Evolutionary conservation across 2,888 invertebrate species (phyloP), one percentile per base, ranked within the genome.

Genomic region (Polyploca ridens): DNA sequence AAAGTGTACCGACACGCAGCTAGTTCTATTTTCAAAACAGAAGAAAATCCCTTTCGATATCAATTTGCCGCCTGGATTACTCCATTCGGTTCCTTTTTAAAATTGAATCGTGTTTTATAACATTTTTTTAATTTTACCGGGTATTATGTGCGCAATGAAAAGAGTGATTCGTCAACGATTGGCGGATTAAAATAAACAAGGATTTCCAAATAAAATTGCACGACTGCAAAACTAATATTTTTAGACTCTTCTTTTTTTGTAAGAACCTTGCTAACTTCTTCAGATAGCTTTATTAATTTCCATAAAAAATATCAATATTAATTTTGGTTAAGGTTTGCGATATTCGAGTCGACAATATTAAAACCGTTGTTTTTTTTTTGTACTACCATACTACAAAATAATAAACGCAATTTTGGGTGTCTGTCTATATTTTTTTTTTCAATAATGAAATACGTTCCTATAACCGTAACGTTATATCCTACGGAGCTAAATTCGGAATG

Each of bases 21-120:
- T 79, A 79, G 80, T 79, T 82, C 74, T 91, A 92, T 93, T 94
- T 92, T 82, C 88, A 93, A 93, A 94, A 94, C 93, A 94, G 93
- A 87, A 90, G 90, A 90, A 90, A 89, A 92, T 91, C 90, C 91
- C 80, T 90, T 93, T 91, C 88, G 89, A 88, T 90, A 90, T 81
- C 89, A 86, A 93, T 94, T 93, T 94, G 89, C 90, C 91, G 93
- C 91, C 82, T 88, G 89, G 89, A 84, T 90, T 86, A 85, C 81
- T 87, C 77, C 82, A 77, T 88, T 89, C 77, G 75, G 75, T 76
- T 79, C 75, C 71, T 79, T 85, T 87, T 88, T 83, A 79, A 69
- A 78, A 84, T 81, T 72, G 78, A 79, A 80, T 71, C 77, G 78
- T 85, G 84, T 89, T 89, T 84, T 84, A 84, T 75, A 86, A 83